phyloP scores from a whole-genome alignment of 2,888 invertebrate genomes.

The Macrophya alboannulata region DNA sequence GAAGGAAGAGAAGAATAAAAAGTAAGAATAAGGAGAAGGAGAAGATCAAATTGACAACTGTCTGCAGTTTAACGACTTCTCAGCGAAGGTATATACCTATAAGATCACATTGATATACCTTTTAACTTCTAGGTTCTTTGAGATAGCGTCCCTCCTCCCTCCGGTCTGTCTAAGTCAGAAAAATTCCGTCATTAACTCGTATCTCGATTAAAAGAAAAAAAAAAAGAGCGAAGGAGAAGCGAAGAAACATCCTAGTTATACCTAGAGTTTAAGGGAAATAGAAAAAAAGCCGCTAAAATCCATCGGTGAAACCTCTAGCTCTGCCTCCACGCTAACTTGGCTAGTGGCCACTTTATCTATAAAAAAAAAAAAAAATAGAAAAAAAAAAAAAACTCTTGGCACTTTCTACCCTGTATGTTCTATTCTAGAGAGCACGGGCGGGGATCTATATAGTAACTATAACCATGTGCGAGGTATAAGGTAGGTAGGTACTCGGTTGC shows the following conservation, averaged over 20 bases:
- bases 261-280: neutral
- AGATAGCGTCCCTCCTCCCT: neutral
- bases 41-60: constrained; percentile 32
- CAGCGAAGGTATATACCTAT: neutral
- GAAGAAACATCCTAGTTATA: neutral
- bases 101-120: constrained; percentile 16
- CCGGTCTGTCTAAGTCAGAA: neutral
- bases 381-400: constrained; percentile 43
- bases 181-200: constrained; percentile 5
- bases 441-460: constrained; percentile 2
- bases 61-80: constrained; percentile 46
- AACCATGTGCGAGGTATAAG: neutral
- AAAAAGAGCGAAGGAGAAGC: neutral
- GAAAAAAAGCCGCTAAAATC: constrained; percentile 26
- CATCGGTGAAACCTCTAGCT: constrained; percentile 13
- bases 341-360: constrained; percentile 48
- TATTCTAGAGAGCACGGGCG: constrained; percentile 23
- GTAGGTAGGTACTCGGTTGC: constrained; percentile 25
- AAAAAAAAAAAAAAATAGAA: no score
- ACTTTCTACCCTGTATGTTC: constrained; percentile 45
- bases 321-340: constrained; percentile 30
- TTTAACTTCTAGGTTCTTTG: neutral
- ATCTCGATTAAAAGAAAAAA: neutral
- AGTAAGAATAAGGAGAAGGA: neutral
- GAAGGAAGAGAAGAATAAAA: neutral